phyloP scores from a whole-genome alignment of 2,797 vertebrate genomes.

The Spinus olivaceus region DNA sequence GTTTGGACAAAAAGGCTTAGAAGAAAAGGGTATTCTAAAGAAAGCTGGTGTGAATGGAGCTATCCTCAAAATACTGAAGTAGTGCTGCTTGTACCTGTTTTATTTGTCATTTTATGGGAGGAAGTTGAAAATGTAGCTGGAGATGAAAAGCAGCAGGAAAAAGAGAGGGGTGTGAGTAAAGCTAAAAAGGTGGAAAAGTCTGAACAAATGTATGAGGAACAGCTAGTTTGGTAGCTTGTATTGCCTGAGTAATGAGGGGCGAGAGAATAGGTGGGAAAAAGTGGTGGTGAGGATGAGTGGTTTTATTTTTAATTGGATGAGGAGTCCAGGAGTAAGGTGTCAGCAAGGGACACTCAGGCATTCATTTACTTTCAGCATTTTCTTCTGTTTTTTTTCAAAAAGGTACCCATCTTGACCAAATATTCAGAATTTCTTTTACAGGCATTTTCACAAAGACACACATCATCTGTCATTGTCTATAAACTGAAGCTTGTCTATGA shows the following conservation, averaged over 20 bases:
- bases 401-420: neutral
- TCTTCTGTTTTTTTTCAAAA: neutral
- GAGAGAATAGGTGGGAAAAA: neutral
- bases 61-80: neutral
- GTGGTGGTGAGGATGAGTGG: neutral
- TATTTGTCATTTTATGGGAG: neutral
- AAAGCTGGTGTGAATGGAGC: neutral
- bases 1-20: neutral
- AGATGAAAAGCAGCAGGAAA: neutral
- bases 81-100: neutral
- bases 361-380: neutral
- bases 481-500: neutral
- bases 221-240: neutral
- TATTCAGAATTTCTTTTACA: neutral
- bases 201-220: neutral
- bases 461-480: neutral
- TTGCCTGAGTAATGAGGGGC: neutral
- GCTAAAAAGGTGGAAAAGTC: neutral
- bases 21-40: neutral
- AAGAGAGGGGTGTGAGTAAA: neutral
- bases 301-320: slow-evolving; percentile 22
- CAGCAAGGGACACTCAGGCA: neutral
- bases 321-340: neutral
- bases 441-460: neutral
- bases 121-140: neutral